A percentile compares a stretch with the other conserved stretches of the same genome.
Evolutionary conservation across 2,888 invertebrate genomes (phyloP).

Genomic region (Plagiodera versicolora): DNA sequence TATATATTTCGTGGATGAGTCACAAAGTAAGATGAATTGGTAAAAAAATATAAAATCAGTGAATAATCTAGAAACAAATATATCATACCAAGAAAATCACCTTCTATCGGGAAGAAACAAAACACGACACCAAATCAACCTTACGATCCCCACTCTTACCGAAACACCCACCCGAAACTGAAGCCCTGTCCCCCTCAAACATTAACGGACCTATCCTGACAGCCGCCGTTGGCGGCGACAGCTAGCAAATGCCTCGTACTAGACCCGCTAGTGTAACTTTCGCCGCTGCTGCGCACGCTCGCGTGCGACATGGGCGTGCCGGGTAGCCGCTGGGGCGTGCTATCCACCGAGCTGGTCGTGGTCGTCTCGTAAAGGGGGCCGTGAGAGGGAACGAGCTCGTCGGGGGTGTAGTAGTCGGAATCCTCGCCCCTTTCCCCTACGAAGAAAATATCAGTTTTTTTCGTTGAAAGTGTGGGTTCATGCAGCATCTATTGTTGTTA

Average conservation of each 20-base stretch:
- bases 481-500: too few species aligned
- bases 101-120: too few species aligned
- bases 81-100: too few species aligned
- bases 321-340: conserved; percentile 54
- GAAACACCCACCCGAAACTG: too few species aligned
- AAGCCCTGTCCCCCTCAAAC: conserved; percentile 40
- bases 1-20: too few species aligned
- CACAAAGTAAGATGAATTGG: too few species aligned
- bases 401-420: conserved; percentile 79
- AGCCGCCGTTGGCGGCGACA: conserved; percentile 51
- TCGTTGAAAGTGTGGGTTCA: too few species aligned
- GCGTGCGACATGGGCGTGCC: conserved; percentile 72
- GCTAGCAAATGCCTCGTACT: conserved; percentile 74
- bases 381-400: conserved; percentile 71
- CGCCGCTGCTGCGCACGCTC: conserved; percentile 74
- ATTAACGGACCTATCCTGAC: conserved; percentile 46
- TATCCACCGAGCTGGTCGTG: conserved; percentile 48
- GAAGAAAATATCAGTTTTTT: conserved; percentile 12
- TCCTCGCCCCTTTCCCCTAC: conserved; percentile 64
- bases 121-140: too few species aligned
- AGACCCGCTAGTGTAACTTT: conserved; percentile 81
- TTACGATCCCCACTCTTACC: too few species aligned
- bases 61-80: too few species aligned
- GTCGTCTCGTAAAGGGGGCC: conserved; percentile 60
- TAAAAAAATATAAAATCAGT: too few species aligned